Evolutionary conservation across 2,888 invertebrate species (phyloP), one percentile per base, ranked within the genome.

Genomic region (Willowsia nigromaculata): DNA sequence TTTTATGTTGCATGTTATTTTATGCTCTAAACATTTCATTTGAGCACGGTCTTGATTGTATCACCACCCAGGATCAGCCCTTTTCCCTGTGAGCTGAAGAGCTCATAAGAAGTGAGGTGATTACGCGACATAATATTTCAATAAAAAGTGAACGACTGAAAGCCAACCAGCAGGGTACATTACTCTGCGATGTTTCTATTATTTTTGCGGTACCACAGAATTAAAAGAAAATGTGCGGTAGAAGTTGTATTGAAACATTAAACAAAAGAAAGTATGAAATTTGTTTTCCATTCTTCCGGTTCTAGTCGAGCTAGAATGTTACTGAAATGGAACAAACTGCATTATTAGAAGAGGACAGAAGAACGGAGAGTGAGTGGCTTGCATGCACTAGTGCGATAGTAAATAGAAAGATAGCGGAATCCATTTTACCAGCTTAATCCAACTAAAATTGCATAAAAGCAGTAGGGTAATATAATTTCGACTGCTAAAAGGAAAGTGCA

Each of bases 121-220:
- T 47, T 74, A 74, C 74, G 76, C n/a, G 53, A 50, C 53, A 76
- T 50, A 53, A 76, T 76, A 50, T 76, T 76, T 53, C 76, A 76
- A 50, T 76, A 76, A 76, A 76, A 50, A 13, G 47, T 30, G 33
- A 53, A 76, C 18, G 50, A 76, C 50, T 76, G 76, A 53, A 76
- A 76, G 71, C 50, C 76, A 30, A 11, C 76, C 50, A 30, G 76
- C 47, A 18, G 53, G 30, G 18, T 15, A 50, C 37, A 37, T 40
- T 47, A 18, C n/a, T 27, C 18, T 30, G 7, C 47, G 53, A 76
- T 76, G 53, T 76, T 76, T 76, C 50, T 76, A 50, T 76, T 50
- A 50, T 53, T 50, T 43, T 30, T 76, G 76, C 76, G 33, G 50
- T 50, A 50, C 30, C 50, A 50, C 53, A n/a, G 13, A 25, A 47